Percentiles rank a stretch among this genome's conserved stretches.
Conservation (phyloP, 2,113 vertebrate genomes). For the Python bivittatus region DNA sequence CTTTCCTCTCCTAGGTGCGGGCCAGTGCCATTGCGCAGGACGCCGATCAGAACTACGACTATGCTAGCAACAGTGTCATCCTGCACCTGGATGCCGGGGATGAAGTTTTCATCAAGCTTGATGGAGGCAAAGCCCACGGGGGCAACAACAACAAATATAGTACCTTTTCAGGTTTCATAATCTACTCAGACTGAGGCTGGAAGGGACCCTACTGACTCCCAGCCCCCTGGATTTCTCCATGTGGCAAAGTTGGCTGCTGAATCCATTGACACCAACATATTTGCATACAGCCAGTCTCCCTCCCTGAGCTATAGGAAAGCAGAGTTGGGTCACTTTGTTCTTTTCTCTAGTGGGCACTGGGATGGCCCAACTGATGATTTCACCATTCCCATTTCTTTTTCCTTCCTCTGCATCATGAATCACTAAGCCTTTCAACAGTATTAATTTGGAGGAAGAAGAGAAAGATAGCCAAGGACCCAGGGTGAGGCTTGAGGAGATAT, state of each 20-base stretch:
- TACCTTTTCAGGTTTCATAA: constrained; percentile 98
- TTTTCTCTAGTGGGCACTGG: not conserved
- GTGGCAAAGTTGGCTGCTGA: not conserved
- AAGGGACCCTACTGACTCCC: not conserved
- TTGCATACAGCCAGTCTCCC: not conserved
- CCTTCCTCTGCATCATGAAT: not conserved
- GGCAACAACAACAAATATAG: constrained; percentile 99
- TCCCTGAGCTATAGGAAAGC: not conserved
- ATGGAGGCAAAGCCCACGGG: constrained; percentile 95
- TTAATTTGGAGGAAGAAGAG: not conserved
- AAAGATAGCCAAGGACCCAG: not conserved
- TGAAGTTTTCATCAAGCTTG: constrained; percentile 96
- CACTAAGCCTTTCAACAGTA: not conserved
- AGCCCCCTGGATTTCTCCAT: not conserved
- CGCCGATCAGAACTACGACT: constrained; percentile 98
- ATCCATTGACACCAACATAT: not conserved
- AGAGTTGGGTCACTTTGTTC: not conserved
- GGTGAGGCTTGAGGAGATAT: not conserved
- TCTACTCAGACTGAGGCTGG: constrained; percentile 90
- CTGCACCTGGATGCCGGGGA: constrained; percentile 96
- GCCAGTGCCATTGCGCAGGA: constrained; percentile 98
- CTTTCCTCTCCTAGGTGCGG: constrained; percentile 80
- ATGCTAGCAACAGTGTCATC: constrained; percentile 97
- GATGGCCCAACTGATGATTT: not conserved
- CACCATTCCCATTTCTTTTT: not conserved